These are phyloP conservation scores for Chymomyza caudatula DNA, from an alignment of 2,888 invertebrate species.

Conservation along the genomic window DNA sequence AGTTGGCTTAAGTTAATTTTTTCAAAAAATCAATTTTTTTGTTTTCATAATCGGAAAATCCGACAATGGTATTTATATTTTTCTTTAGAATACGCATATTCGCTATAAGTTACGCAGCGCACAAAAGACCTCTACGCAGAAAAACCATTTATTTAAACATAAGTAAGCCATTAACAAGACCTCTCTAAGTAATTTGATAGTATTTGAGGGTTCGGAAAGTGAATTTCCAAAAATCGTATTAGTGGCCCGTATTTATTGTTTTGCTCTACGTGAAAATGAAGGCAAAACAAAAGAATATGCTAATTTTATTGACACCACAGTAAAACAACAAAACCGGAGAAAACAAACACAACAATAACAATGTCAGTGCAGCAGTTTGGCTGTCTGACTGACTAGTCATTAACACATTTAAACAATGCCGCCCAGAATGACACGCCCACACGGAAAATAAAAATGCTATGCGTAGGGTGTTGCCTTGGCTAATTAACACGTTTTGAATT, in stretches of 20 bases:
- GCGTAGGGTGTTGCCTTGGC: conserved; percentile 28
- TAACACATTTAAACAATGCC: conserved; percentile 61
- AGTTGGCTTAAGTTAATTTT: no score
- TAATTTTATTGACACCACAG: conserved; percentile 69
- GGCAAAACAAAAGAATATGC: conserved; percentile 67
- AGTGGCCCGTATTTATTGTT: background rate
- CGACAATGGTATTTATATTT: no score
- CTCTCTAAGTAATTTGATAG: background rate
- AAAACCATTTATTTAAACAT: no score
- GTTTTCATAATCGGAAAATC: no score
- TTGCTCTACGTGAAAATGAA: conserved; percentile 6
- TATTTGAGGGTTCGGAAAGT: background rate
- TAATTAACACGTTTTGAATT: conserved; percentile 72
- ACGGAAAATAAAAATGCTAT: background rate
- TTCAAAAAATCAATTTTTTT: no score
- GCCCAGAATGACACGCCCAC: conserved; percentile 28
- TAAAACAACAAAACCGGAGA: conserved; percentile 22
- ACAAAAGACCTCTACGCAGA: no score
- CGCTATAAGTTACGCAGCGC: no score
- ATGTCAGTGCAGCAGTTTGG: background rate
- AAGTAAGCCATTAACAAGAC: no score
- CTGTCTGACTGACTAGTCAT: conserved; percentile 48
- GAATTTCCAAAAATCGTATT: background rate
- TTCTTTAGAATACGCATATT: no score
- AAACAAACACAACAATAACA: conserved; percentile 43